Conservation (phyloP, 2,113 vertebrate genomes). For the Neodon shergylaensis region DNA sequence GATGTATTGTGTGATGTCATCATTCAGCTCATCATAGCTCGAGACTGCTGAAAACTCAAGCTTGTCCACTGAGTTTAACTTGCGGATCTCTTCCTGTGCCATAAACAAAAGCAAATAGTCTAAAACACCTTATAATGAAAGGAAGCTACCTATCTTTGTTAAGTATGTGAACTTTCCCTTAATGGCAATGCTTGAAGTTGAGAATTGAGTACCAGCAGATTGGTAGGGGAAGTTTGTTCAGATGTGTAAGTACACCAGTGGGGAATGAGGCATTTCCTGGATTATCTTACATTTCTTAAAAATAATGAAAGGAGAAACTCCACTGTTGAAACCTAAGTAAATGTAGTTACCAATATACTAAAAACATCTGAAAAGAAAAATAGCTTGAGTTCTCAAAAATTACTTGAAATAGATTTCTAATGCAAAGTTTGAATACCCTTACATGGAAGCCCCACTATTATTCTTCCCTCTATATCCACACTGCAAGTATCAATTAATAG, state of each 20-base stretch:
- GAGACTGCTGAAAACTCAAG: not conserved
- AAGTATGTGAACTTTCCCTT: slow-evolving; percentile 45
- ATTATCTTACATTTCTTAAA: slow-evolving; percentile 24
- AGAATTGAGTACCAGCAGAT: not conserved
- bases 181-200: not conserved
- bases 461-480: not conserved
- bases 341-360: not conserved
- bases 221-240: not conserved
- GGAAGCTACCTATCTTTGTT: slow-evolving; percentile 53
- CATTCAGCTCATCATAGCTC: not conserved
- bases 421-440: not conserved
- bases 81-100: not conserved
- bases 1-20: slow-evolving; percentile 33
- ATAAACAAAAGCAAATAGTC: not conserved
- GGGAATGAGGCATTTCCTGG: not conserved
- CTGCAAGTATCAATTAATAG: not conserved
- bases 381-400: not conserved
- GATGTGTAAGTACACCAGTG: not conserved
- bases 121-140: slow-evolving; percentile 13
- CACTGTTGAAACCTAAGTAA: slow-evolving; percentile 10
- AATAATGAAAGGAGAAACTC: slow-evolving; percentile 8
- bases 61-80: not conserved
- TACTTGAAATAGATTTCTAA: not conserved
- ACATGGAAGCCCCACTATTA: not conserved
- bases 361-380: slow-evolving; percentile 29